phyloP scores from a whole-genome alignment of 2,888 invertebrate species.

The Caenorhabditis drosophilae region DNA sequence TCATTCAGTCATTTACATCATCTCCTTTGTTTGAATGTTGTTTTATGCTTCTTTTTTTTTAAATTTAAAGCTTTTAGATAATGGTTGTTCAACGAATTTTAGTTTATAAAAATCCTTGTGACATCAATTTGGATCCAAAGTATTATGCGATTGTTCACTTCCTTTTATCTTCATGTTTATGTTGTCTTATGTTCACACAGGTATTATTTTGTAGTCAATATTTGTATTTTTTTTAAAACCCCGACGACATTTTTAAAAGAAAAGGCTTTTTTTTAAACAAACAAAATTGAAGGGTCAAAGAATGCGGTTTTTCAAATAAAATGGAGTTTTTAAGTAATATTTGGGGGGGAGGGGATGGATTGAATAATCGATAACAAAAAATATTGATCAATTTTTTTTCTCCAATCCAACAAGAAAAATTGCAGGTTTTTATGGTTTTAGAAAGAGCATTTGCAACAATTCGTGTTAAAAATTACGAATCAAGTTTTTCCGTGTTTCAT shows the following conservation, averaged over 20 bases:
- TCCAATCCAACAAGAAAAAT: not conserved
- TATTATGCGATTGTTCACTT: not conserved
- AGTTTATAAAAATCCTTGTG: not conserved
- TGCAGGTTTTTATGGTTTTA: not conserved
- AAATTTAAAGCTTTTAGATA: too few species aligned
- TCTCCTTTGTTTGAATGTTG: not conserved
- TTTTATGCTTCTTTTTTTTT: not conserved
- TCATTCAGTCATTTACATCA: not conserved
- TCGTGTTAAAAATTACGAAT: not conserved
- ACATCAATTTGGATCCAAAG: not conserved
- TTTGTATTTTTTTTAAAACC: too few species aligned
- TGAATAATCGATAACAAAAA: too few species aligned
- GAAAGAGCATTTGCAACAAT: not conserved
- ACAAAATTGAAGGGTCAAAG: too few species aligned
- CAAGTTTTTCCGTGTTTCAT: not conserved
- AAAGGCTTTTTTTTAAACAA: too few species aligned
- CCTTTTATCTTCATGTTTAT: not conserved
- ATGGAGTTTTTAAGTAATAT: too few species aligned
- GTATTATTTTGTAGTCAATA: not conserved
- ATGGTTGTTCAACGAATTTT: not conserved
- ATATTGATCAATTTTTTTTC: not conserved
- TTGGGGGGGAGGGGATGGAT: too few species aligned
- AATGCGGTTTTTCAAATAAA: too few species aligned
- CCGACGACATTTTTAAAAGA: too few species aligned
- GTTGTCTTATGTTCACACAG: not conserved